A percentile compares a stretch with the other conserved stretches of the same genome.
Conservation (phyloP, 2,888 invertebrate species). For the Labia minor region DNA sequence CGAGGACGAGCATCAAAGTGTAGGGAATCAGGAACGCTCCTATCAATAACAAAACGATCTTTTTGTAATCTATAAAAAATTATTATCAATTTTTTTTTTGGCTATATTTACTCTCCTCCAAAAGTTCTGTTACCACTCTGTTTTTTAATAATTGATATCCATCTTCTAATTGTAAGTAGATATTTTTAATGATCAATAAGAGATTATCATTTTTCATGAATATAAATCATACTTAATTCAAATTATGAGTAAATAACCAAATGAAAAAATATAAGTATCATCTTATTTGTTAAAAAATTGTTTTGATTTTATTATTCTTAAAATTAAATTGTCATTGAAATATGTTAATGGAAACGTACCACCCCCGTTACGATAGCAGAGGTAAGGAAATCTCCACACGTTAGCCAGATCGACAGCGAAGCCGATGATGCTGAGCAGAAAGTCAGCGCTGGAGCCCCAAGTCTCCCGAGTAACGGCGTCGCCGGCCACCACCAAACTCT, state of each 20-base stretch:
- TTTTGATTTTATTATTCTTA: no score
- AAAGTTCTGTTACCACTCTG: no score
- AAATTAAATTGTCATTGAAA: no score
- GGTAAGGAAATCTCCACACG: slow-evolving; percentile 74
- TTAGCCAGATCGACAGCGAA: slow-evolving; percentile 78
- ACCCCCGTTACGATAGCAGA: slow-evolving; percentile 68
- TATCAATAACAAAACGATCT: slow-evolving; percentile 34
- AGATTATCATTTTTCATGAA: no score
- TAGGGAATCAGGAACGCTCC: slow-evolving; percentile 69
- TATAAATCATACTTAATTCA: no score
- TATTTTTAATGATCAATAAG: no score
- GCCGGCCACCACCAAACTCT: slow-evolving; percentile 14
- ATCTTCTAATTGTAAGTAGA: neutral
- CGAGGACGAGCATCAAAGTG: slow-evolving; percentile 61
- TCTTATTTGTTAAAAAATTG: no score
- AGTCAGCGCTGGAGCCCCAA: slow-evolving; percentile 71
- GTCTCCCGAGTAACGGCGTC: slow-evolving; percentile 47
- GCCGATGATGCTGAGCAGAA: slow-evolving; percentile 71
- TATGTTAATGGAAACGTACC: slow-evolving; percentile 41
- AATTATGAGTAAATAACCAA: no score
- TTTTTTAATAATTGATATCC: no score
- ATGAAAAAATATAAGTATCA: no score
- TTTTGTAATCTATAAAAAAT: neutral
- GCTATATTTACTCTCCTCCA: neutral
- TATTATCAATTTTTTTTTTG: neutral